Percentiles rank a stretch among this genome's conserved stretches.
phyloP scores from a whole-genome alignment of 1,140 invertebrate genomes.

The Bombus pascuorum region DNA sequence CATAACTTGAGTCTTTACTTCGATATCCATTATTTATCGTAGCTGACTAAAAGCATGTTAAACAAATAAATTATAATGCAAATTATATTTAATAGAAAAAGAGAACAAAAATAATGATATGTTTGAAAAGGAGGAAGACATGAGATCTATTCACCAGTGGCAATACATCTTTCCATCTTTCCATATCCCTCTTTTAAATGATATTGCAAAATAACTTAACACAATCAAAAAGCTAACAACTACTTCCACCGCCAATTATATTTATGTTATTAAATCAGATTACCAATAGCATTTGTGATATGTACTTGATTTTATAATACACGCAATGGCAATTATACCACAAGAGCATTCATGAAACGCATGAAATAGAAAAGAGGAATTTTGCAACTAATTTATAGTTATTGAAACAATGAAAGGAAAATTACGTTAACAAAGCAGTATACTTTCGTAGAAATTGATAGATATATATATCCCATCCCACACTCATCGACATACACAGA shows the following conservation, averaged over 20 bases:
- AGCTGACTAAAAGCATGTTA: not conserved
- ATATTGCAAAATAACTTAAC: not conserved
- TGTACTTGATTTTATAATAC: not conserved
- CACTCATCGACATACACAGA: constrained; percentile 37
- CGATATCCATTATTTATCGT: not conserved
- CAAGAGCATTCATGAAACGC: constrained; percentile 15
- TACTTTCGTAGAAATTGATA: not conserved
- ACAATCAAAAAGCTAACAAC: not conserved
- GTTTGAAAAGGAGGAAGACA: not conserved
- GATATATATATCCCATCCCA: constrained; percentile 34
- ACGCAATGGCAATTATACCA: constrained; percentile 6
- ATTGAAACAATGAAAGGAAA: not conserved
- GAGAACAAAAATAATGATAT: not conserved
- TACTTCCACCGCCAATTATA: not conserved
- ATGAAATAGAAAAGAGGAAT: not conserved
- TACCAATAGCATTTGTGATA: not conserved
- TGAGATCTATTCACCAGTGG: constrained; percentile 18
- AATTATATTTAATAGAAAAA: not conserved
- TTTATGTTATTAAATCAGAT: not conserved
- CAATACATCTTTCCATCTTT: constrained; percentile 29
- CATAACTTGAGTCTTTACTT: not conserved
- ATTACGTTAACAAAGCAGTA: not conserved
- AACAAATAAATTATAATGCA: not conserved
- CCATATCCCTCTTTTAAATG: constrained; percentile 36
- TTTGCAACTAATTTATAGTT: not conserved